Base-by-base conservation (phyloP, 1,140 invertebrate species). In the Riptortus pedestris region DNA sequence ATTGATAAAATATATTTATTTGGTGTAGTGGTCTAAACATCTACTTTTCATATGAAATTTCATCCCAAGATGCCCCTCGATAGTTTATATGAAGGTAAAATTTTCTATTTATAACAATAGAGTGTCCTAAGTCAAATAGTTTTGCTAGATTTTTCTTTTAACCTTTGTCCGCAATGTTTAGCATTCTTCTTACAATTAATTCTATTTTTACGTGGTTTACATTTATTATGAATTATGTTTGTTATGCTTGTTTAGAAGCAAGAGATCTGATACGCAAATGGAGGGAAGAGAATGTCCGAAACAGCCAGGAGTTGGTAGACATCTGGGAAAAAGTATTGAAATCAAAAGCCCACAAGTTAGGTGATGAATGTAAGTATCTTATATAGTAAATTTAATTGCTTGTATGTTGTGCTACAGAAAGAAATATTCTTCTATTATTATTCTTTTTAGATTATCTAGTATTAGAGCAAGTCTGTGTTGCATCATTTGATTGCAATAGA, bases 381-480 rank as follows among this genome's bases (percentile, higher is more conserved):
- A 33, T 28, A 12, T 28, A 27, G 28, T 62, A 3, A 22, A 31
- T 12, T 24, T 14, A 33, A 24, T 59, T 66, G 5, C 5, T 65
- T 38, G n/a, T n/a, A n/a, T n/a, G n/a, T 38, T 38, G 31, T 38
- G 31, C 14, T 7, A 38, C 31, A 38, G 31, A 7, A 38, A 14
- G 5, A 7, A 7, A 38, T 38, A 7, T 38, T 38, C 31, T 38
- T 38, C 31, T 14, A 70, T 64, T 72, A 72, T 67, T 69, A 68
- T 83, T 83, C n/a, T n/a, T n/a, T n/a, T 60, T 73, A 94, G 91
- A 89, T 72, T 92, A 90, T 81, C 74, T 90, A 60, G 82, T 96
- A 43, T 77, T 92, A 70, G 93, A 97, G 74, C 93, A 96, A 85
- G 91, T 97, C 18, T 90, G 88, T 68, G 80, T 96, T 65, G 94